phyloP scores from a whole-genome alignment of 2,113 vertebrate species.

The Melanocharis versteri region DNA sequence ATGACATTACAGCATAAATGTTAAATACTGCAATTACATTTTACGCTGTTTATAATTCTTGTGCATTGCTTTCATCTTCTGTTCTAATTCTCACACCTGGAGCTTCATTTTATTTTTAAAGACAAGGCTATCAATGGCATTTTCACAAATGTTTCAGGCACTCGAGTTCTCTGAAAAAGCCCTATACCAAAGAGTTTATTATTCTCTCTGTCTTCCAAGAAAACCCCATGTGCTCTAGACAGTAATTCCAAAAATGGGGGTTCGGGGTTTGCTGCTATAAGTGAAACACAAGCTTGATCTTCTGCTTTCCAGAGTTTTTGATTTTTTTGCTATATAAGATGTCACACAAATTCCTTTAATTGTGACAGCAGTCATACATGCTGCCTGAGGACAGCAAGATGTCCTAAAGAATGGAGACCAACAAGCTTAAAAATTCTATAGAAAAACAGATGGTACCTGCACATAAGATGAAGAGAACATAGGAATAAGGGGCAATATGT shows the following conservation, averaged over 20 bases:
- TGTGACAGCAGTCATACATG: neutral
- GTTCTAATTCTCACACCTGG: neutral
- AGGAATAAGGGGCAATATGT: neutral
- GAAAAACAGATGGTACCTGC: neutral
- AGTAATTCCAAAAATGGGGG: neutral
- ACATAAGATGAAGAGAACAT: neutral
- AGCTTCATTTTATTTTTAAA: neutral
- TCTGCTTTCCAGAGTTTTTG: neutral
- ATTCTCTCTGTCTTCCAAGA: neutral
- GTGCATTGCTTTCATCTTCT: neutral
- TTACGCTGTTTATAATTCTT: neutral
- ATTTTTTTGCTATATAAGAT: neutral
- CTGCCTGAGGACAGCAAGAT: too few species aligned
- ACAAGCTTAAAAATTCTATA: neutral
- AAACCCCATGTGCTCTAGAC: neutral
- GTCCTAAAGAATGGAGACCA: neutral
- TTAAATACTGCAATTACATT: conserved; percentile 51
- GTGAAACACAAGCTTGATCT: neutral
- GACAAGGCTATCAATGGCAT: neutral
- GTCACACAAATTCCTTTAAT: neutral
- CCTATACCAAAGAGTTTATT: neutral
- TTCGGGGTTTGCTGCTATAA: neutral
- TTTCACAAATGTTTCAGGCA: neutral
- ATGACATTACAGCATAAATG: neutral
- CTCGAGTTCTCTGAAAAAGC: neutral